Base-by-base conservation (phyloP, 2,888 invertebrate genomes). In the Nematopogon swammerdamellus region DNA sequence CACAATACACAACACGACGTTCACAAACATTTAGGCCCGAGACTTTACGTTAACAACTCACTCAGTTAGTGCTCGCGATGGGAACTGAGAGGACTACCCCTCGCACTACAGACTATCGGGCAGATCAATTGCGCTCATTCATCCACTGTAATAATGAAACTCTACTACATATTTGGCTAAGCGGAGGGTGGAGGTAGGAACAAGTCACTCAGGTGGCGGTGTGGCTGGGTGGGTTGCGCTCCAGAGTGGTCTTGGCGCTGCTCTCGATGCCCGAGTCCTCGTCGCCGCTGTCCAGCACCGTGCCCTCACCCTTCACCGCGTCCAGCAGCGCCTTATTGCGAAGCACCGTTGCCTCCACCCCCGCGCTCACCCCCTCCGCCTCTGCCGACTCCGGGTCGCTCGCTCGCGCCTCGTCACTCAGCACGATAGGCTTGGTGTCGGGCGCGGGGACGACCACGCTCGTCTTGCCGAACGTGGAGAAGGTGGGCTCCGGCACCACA, bases 261-360 rank as follows among this genome's bases (percentile, higher is more conserved):
- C 85, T 85, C 61, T 85, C 85, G 46, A 85, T 85, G 3, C 85
- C 85, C 20, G 85, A 85, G 60, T 85, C 85, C 56, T 85, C 85
- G 58, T 85, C 85, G 1, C 84, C 85, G 59, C 85, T 84, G 63
- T 86, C 86, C 44, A 85, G 61, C 29, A 84, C 72, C 44, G 84
- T 83, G 1, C 84, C 85, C 59, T 85, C 85, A 1, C 84, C 85
- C 52, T 69, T 72, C 25, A 70, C 72, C 6, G 67, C 63, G 52
- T 73, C 73, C n/a, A 69, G 64, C 18, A 58, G 55, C 17, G 51
- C 54, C 18, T 57, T 55, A 43, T 43, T 25, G 25, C 25, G 25
- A 18, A 25, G 50, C 46, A 61, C 60, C 50, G 65, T 65, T 3
- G 63, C 58, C 14, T 49, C 52, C 48, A 61, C 63, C 25, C 67